Conservation (phyloP, 2,113 vertebrate species). For the Cynocephalus volans region DNA sequence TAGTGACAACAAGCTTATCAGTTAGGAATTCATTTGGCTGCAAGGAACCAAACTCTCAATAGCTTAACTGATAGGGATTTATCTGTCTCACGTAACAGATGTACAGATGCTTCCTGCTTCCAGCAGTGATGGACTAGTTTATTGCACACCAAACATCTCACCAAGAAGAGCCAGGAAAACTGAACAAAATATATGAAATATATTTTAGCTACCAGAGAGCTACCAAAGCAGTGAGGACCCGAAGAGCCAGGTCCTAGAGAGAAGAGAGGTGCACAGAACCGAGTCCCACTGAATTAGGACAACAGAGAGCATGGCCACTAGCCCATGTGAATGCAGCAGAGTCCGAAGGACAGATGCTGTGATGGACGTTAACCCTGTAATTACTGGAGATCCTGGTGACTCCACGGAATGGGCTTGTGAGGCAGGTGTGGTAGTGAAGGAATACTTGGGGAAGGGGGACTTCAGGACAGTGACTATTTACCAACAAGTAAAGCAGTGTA, state of each 20-base stretch:
- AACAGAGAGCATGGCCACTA: no score
- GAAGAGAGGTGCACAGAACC: neutral
- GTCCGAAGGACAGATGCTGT: neutral
- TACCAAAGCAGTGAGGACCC: neutral
- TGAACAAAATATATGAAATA: neutral
- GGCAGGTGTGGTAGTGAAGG: neutral
- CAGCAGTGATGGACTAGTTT: neutral
- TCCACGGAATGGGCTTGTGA: neutral
- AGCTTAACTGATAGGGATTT: neutral
- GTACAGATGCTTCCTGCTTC: neutral
- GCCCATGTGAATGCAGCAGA: neutral
- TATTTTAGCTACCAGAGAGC: neutral
- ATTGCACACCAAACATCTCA: neutral
- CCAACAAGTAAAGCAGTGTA: neutral
- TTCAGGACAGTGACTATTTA: neutral
- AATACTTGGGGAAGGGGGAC: no score
- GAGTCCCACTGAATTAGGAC: rapidly evolving
- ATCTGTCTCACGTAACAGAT: neutral
- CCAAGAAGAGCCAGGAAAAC: neutral
- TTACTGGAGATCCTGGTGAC: neutral
- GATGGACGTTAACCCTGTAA: neutral
- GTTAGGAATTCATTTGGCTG: conserved; percentile 1
- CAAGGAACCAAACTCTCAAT: conserved; percentile 10
- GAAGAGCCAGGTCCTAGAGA: neutral
- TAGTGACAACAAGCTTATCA: neutral